Percentiles rank a stretch among this genome's conserved stretches.
phyloP scores from a whole-genome alignment of 92 coral and sea anemone species.

The Phymanthus crucifer region DNA sequence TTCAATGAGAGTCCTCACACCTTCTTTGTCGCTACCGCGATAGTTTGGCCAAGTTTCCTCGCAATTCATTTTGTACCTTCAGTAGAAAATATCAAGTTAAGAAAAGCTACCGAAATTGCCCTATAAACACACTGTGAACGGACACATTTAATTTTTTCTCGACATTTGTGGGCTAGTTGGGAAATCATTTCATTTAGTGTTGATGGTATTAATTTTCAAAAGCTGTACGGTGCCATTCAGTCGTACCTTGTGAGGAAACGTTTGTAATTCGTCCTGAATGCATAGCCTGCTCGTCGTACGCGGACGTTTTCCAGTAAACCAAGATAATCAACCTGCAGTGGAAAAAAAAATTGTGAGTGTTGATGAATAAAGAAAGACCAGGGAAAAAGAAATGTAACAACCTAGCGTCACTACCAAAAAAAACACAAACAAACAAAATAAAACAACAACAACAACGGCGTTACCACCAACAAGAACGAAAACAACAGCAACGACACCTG shows the following conservation, averaged over 20 bases:
- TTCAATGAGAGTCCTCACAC: constrained; percentile 60
- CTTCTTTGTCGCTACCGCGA: constrained; percentile 70
- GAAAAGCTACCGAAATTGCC: neutral
- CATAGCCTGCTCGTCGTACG: constrained; percentile 98
- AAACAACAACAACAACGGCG: too few species aligned
- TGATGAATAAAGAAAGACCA: neutral
- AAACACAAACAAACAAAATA: too few species aligned
- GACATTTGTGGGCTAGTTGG: too few species aligned
- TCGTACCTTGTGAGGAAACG: constrained; percentile 81
- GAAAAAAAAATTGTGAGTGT: neutral
- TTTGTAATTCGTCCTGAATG: constrained; percentile 88
- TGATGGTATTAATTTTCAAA: neutral
- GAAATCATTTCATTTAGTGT: too few species aligned
- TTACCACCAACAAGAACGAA: too few species aligned
- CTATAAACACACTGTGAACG: too few species aligned
- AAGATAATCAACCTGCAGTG: constrained; percentile 83
- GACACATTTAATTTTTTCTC: too few species aligned
- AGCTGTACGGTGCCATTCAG: neutral
- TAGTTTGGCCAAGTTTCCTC: constrained; percentile 88
- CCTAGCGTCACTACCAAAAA: too few species aligned
- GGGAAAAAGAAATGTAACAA: neutral
- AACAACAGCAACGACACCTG: too few species aligned
- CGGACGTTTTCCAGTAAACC: constrained; percentile 95
- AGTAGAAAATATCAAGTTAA: neutral
- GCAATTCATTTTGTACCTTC: constrained; percentile 85